phyloP scores from a whole-genome alignment of 2,797 vertebrate genomes.

The Characodon lateralis region DNA sequence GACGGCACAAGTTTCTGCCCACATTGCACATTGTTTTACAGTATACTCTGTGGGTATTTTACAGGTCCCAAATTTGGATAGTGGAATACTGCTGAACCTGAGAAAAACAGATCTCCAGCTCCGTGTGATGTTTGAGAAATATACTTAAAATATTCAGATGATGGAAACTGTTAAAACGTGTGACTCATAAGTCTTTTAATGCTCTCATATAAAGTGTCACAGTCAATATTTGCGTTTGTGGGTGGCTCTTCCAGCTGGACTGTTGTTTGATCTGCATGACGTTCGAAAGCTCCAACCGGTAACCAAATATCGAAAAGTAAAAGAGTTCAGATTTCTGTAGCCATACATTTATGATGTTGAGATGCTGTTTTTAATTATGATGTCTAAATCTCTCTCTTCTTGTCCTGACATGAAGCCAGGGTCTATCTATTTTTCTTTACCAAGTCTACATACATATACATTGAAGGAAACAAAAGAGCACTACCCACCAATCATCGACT shows the following conservation, averaged over 20 bases:
- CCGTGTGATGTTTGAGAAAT: neutral
- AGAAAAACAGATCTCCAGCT: slow-evolving; percentile 12
- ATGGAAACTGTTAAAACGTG: slow-evolving; percentile 37
- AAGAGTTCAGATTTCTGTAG: slow-evolving; percentile 18
- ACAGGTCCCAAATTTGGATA: slow-evolving; percentile 8
- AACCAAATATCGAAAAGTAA: slow-evolving; percentile 44
- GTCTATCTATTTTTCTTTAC: neutral
- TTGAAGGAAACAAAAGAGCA: neutral
- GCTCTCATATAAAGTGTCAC: slow-evolving; percentile 18
- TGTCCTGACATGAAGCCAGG: slow-evolving; percentile 13
- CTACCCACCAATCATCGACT: neutral
- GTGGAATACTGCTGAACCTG: neutral
- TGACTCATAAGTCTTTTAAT: slow-evolving; percentile 2
- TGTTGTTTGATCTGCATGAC: slow-evolving; percentile 60
- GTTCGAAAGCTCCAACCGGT: slow-evolving; percentile 41
- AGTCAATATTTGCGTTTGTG: slow-evolving; percentile 28
- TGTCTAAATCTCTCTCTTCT: slow-evolving; percentile 6
- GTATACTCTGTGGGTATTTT: neutral
- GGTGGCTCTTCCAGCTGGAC: slow-evolving; percentile 31
- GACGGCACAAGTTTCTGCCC: too few species aligned
- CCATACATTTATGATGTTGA: slow-evolving; percentile 27
- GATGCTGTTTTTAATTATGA: neutral
- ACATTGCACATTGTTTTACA: neutral
- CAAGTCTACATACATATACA: neutral
- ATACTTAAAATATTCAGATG: slow-evolving; percentile 9